These are phyloP conservation scores for Sprattus sprattus DNA, from an alignment of 2,113 vertebrate genomes.

Conservation along the genomic window DNA sequence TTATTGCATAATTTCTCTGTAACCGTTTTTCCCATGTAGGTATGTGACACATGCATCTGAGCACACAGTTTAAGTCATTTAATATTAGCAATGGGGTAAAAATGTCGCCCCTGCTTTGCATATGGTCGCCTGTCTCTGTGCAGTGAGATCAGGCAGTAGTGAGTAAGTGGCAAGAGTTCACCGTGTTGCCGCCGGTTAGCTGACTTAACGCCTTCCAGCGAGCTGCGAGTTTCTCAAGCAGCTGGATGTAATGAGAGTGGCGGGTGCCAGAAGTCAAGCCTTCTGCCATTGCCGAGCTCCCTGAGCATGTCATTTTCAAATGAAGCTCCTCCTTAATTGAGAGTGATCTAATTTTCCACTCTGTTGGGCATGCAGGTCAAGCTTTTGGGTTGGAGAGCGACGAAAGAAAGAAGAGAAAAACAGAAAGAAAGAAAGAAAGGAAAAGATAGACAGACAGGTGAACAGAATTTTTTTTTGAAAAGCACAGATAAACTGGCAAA, in stretches of 20 bases:
- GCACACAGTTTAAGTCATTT: background rate
- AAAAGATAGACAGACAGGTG: background rate
- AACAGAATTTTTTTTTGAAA: too few species aligned
- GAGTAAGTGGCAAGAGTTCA: background rate
- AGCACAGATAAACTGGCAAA: background rate
- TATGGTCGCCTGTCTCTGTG: background rate
- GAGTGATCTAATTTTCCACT: conserved; percentile 60
- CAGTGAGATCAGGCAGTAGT: background rate
- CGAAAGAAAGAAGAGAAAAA: background rate
- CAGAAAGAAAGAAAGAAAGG: background rate
- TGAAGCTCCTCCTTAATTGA: conserved; percentile 41
- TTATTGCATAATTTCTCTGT: background rate
- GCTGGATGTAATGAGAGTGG: conserved; percentile 12
- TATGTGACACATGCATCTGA: background rate
- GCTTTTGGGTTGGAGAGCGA: conserved; percentile 29
- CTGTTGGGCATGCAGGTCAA: conserved; percentile 58
- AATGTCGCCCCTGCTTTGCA: background rate
- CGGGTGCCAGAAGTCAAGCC: conserved; percentile 16
- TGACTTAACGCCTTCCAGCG: conserved; percentile 6
- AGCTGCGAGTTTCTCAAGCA: background rate
- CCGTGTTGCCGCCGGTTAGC: background rate
- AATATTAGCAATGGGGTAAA: background rate
- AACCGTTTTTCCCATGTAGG: background rate
- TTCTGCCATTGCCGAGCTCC: background rate
- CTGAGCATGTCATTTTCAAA: conserved; percentile 32